phyloP scores from a whole-genome alignment of 2,113 vertebrate species.

The Oncorhynchus masou region DNA sequence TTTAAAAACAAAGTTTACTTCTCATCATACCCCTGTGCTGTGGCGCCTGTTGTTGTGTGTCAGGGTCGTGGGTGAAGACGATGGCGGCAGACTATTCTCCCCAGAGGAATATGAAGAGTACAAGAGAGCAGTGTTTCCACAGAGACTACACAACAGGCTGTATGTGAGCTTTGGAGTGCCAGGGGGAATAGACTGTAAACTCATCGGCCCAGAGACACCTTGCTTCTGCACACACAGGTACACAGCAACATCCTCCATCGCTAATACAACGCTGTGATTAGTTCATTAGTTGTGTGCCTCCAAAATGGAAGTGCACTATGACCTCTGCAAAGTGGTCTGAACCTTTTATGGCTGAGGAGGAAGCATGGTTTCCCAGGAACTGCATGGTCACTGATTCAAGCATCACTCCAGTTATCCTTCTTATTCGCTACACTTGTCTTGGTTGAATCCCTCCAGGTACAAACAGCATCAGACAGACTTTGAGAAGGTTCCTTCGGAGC shows the following conservation, averaged over 20 bases:
- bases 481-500: conserved; percentile 75
- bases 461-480: conserved; percentile 90
- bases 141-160: conserved; percentile 80
- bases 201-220: conserved; percentile 86
- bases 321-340: background rate
- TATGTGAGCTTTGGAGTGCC: conserved; percentile 90
- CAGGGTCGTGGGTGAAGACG: conserved; percentile 91
- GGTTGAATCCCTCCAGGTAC: conserved; percentile 71
- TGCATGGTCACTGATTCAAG: background rate
- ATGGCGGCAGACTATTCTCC: conserved; percentile 83
- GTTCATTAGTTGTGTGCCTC: background rate
- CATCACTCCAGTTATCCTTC: background rate
- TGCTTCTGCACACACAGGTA: conserved; percentile 93
- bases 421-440: background rate
- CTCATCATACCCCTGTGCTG: background rate
- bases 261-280: background rate
- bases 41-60: background rate
- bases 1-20: no score
- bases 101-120: conserved; percentile 88
- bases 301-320: background rate
- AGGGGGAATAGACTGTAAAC: conserved; percentile 84
- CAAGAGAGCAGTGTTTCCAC: conserved; percentile 80
- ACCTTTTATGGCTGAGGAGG: no score
- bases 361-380: no score
- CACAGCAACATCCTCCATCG: no score